Evolutionary conservation across 2,888 invertebrate species (phyloP).

Genomic region (Melanostoma scalare): DNA sequence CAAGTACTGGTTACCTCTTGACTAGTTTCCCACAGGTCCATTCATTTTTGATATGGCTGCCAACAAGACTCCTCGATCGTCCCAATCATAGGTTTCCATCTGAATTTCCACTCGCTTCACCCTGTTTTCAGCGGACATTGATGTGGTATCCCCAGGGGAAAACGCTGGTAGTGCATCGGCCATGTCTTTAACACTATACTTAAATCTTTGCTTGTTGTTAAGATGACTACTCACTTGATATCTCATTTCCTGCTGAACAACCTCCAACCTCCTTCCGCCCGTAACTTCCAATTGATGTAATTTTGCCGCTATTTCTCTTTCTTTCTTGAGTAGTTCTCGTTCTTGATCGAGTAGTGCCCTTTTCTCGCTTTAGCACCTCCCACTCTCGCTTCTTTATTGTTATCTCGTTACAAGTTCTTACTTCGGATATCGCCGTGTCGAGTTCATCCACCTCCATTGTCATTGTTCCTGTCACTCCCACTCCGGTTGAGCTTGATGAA

Average conservation of each 20-base stretch:
- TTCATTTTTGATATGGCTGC: constrained; percentile 23
- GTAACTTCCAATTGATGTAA: no score
- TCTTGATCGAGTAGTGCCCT: background rate
- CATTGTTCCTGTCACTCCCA: background rate
- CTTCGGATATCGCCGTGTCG: constrained; percentile 19
- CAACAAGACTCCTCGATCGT: constrained; percentile 19
- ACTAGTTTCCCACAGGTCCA: constrained; percentile 29
- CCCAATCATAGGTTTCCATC: constrained; percentile 13
- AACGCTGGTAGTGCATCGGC: constrained; percentile 3
- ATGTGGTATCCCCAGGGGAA: background rate
- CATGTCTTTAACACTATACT: constrained; percentile 10
- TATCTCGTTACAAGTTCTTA: constrained; percentile 13
- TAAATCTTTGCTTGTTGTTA: constrained; percentile 14
- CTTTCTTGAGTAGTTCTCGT: no score
- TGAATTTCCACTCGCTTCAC: background rate
- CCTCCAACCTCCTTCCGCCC: no score
- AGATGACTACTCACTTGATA: no score
- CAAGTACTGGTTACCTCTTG: constrained; percentile 20
- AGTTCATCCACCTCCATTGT: background rate
- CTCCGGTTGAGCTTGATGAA: constrained; percentile 9
- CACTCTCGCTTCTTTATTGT: constrained; percentile 19
- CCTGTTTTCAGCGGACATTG: constrained; percentile 12
- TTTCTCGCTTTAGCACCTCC: constrained; percentile 17
- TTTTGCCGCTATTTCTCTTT: no score
- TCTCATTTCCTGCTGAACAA: no score